Percentiles rank a stretch among this genome's conserved stretches.
Conservation (phyloP, 2,888 invertebrate species). For the Andrena flavipes region DNA sequence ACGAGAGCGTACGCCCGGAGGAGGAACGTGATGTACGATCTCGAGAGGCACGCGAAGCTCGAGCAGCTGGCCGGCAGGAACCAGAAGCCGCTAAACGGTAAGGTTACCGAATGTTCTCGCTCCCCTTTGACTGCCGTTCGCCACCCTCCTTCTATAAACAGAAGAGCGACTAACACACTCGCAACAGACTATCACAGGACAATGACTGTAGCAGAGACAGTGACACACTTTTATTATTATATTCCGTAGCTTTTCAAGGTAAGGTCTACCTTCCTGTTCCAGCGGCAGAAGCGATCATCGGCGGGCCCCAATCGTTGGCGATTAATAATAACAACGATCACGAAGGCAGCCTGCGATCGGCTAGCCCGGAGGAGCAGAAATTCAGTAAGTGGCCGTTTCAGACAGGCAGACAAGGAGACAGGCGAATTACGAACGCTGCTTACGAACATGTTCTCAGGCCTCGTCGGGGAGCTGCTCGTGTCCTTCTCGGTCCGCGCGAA, state of each 20-base stretch:
- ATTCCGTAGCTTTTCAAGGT: conserved; percentile 79
- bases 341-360: conserved; percentile 72
- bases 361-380: conserved; percentile 73
- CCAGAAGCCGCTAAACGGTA: conserved; percentile 79
- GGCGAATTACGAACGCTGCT: neutral
- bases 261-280: conserved; percentile 82
- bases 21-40: conserved; percentile 76
- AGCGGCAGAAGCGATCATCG: conserved; percentile 78
- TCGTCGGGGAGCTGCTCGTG: conserved; percentile 82
- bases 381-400: conserved; percentile 73
- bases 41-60: conserved; percentile 82
- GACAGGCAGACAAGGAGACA: neutral
- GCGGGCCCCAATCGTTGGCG: conserved; percentile 60
- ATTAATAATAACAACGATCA: conserved; percentile 72
- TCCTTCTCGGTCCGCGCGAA: conserved; percentile 83
- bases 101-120: conserved; percentile 8
- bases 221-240: conserved; percentile 74
- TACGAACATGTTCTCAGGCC: conserved; percentile 69
- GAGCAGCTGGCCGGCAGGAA: conserved; percentile 76
- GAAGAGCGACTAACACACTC: conserved; percentile 56
- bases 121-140: neutral
- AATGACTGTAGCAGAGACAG: conserved; percentile 68
- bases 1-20: conserved; percentile 70
- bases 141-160: neutral
- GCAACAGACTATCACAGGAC: conserved; percentile 65